Base-by-base conservation (phyloP, 1,140 invertebrate species). In the Trachelipus rathkii region DNA sequence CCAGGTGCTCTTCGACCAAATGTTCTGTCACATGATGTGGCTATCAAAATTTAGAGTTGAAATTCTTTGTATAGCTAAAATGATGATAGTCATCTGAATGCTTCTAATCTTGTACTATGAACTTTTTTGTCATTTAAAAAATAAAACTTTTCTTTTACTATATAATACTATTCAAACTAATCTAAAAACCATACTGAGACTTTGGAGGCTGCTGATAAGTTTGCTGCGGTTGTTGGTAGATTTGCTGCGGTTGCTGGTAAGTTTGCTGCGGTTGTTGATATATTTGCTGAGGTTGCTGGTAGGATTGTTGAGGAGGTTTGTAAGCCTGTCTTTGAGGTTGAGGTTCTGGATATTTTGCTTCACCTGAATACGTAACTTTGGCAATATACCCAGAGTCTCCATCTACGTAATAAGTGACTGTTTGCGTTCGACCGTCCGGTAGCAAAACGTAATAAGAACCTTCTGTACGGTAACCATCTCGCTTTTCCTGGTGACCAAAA, bases 361-460 rank as follows among this genome's bases (percentile, higher is more conserved):
- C 71, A 3, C 75, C 75, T 66, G 78, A 75, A 72, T 78, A 91
- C 23, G 86, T 87, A 46, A 91, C 89, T 81, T 87, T 89, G 13
- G 90, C 89, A 8, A 90, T 89, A 82, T 89, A 91, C n/a, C 90
- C 90, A 80, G 87, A 88, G 73, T 90, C 89, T n/a, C 89, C 89
- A 79, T 90, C 88, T 0, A 91, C 89, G 5, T 87, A 87, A 82
- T 91, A 91, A 67, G 89, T 88, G 0, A 91, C 90, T 0, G 87
- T 90, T 90, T 91, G 91, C 23, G 89, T 86, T 72, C 89, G 84
- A 24, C 89, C 89, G 82, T 91, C 90, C 15, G 90, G 88, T 10
- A 91, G 84, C 50, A 87, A 85, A 0, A 91, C 90, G 77, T 87
- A 87, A 84, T 91, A 91, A 24, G 87, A 87, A 0, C 89, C 89